Evolutionary conservation across 2,797 vertebrate species (phyloP), one percentile per base, ranked within the genome.

Genomic region (Neopelma chrysocephalum): DNA sequence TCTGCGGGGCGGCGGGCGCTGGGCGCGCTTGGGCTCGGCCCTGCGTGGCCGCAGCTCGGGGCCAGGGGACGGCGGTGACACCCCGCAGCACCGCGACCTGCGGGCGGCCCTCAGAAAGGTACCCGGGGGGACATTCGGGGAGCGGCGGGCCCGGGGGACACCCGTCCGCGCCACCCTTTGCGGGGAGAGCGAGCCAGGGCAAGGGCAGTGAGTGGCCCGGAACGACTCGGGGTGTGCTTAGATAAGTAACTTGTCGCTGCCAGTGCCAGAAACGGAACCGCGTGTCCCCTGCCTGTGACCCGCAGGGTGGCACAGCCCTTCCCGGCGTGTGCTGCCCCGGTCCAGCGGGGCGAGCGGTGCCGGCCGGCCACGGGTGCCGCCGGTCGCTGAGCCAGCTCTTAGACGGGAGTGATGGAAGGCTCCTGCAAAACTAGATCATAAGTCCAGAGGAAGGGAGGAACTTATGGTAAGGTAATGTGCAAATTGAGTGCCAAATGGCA

Each of bases 91-190:
- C 89, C 93, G 92, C 86, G 97, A 98, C 16, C 47, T 98, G 62
- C 97, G 98, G 93, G 96, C 96, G 38, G 97, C 97, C 32, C 97
- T 98, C 76, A 96, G 95, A 89, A 99, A 98, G 98, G 98, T 98
- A 99, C 15, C 15, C 62, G 66, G 8, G 27, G 9, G 14, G 22
- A 10, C 4, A 23, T 27, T 7, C 32, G 34, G 53, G 25, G 15
- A 21, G n/a, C 57, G 29, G 32, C 27, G 45, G 71, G n/a, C 9
- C 40, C 25, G 23, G 1, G 60, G 42, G n/a, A 26, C 45, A 11
- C 22, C 17, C 27, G n/a, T 57, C 56, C 29, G 12, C 12, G 10
- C 43, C 14, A 38, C 40, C 9, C 29, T 9, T 22, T 6, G 51
- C 2, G 16, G 42, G 17, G 23, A 34, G 69, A 38, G 75, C 23